phyloP scores from a whole-genome alignment of 2,797 vertebrate genomes.

The Garrulus glandarius region DNA sequence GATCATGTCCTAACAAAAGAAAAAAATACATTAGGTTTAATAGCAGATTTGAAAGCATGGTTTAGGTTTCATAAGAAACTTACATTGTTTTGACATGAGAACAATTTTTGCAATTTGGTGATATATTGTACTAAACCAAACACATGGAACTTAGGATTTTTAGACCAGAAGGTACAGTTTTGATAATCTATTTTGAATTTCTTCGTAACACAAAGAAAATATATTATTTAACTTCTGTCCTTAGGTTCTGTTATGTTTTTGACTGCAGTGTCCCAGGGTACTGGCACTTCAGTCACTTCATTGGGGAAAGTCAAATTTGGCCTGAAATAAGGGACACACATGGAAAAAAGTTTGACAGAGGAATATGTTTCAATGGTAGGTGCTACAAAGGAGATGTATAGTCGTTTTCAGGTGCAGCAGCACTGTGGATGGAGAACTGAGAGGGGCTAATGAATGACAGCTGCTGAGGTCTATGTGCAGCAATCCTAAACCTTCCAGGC shows the following conservation, averaged over 20 bases:
- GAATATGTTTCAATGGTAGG: neutral
- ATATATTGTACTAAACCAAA: neutral
- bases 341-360: neutral
- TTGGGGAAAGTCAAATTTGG: neutral
- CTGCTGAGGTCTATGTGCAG: neutral
- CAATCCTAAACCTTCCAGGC: neutral
- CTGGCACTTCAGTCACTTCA: neutral
- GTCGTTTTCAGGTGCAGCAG: neutral
- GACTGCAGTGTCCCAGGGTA: neutral
- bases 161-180: neutral
- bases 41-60: neutral
- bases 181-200: neutral
- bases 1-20: neutral
- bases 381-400: neutral
- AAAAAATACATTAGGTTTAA: neutral
- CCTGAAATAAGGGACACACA: neutral
- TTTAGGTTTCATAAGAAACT: neutral
- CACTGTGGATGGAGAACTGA: neutral
- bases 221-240: neutral
- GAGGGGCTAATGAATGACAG: neutral
- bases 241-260: neutral
- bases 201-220: neutral
- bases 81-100: neutral
- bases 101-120: neutral
- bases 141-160: neutral